phyloP scores from a whole-genome alignment of 2,113 vertebrate species.

The Protobothrops mucrosquamatus region DNA sequence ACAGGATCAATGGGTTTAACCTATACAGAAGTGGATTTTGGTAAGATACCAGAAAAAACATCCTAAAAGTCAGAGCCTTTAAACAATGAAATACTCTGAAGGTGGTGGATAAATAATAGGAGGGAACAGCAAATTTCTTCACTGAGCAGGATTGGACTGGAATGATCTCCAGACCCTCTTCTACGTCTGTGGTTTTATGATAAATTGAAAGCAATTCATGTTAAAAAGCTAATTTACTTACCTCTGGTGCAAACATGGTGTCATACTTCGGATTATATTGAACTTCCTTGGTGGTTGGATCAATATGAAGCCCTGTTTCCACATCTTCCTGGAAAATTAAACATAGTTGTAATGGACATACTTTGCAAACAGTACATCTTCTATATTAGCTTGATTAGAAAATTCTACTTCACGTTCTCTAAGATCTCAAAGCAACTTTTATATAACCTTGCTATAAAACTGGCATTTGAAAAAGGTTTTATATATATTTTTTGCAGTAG shows the following conservation, averaged over 20 bases:
- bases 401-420: neutral
- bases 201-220: neutral
- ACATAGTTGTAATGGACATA: neutral
- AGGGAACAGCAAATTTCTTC: neutral
- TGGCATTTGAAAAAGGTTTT: neutral
- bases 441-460: neutral
- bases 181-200: neutral
- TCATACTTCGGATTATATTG: constrained; percentile 88
- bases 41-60: neutral
- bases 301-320: constrained; percentile 89
- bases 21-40: neutral
- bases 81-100: neutral
- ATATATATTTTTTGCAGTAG: too few relatives aligned
- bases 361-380: neutral
- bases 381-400: neutral
- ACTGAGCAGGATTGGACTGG: neutral
- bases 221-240: constrained; percentile 58
- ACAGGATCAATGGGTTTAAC: neutral
- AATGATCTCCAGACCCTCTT: neutral
- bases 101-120: neutral
- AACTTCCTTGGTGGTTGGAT: constrained; percentile 92
- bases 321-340: constrained; percentile 85
- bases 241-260: constrained; percentile 98
- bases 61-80: neutral
- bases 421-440: neutral